Base-by-base conservation (phyloP, 2,797 vertebrate genomes). In the Coilia nasus region DNA sequence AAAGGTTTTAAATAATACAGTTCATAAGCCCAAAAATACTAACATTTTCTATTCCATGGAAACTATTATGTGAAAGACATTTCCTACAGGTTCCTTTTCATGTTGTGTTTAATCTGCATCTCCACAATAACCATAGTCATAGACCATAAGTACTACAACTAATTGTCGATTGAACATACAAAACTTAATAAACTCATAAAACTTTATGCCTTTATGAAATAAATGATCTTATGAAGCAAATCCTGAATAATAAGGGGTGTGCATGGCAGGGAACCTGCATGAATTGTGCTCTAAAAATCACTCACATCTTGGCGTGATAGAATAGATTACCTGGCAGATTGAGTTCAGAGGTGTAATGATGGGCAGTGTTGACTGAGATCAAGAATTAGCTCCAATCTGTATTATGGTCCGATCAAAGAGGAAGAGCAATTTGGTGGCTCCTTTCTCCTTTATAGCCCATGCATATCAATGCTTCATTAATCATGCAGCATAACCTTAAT, bases 301-400 rank as follows among this genome's bases (percentile, higher is more conserved):
- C 6, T 60, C 6, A 2, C 92, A 93, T 89, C 85, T 86, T 81
- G 90, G 83, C 64, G 60, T 91, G 88, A 92, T 89, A 89, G 93
- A 92, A 92, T 86, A 87, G 91, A 94, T 92, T 83, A 56, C 87
- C 84, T 31, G 87, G 85, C 90, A 93, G 92, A 93, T 93, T 90
- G 90, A 89, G 91, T 93, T 90, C 92, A 92, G 92, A 93, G 91
- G 92, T 93, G 90, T 93, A 94, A 95, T 94, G 92, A 94, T 92
- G 91, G 92, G 90, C 92, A 89, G 89, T 93, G 92, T 93, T 94
- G 93, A 94, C 93, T 92, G 90, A 90, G 92, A 92, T 90, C 88
- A 91, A 90, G 86, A 89, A 91, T 91, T 90, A 59, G 62, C 81
- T 83, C 84, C 59, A 56, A 67, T 92, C 90, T 91, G 91, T 90